Conservation (phyloP, 92 coral and sea anemone species). For the Meandrina meandrites region DNA sequence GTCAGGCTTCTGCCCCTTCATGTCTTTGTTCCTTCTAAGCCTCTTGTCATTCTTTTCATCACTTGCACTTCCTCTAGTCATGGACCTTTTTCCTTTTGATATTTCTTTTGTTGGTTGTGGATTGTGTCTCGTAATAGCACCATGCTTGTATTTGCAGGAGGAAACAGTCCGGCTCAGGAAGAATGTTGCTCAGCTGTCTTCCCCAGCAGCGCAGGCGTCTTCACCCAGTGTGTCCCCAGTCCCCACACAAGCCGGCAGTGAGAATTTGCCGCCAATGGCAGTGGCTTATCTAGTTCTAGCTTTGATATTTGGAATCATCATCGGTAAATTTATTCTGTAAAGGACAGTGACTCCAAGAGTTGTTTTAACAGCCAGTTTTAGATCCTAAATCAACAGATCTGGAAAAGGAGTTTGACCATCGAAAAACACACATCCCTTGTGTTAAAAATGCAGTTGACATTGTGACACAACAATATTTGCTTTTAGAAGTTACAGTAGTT, state of each 20-base stretch:
- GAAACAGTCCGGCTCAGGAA: slow-evolving; percentile 73
- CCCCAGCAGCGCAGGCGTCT: slow-evolving; percentile 37
- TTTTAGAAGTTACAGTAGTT: background rate
- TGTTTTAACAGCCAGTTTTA: slow-evolving; percentile 22
- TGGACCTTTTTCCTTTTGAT: background rate
- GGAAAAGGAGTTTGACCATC: slow-evolving; percentile 10
- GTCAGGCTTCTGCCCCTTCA: background rate
- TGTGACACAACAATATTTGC: slow-evolving; percentile 4
- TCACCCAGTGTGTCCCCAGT: slow-evolving; percentile 27
- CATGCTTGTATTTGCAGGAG: slow-evolving; percentile 45
- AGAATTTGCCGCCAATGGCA: slow-evolving; percentile 59
- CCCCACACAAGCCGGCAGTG: slow-evolving; percentile 37
- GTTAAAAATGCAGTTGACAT: slow-evolving; percentile 14
- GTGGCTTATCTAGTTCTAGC: slow-evolving; percentile 81
- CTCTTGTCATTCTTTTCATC: background rate
- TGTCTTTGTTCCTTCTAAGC: background rate
- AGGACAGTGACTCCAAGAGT: slow-evolving; percentile 20
- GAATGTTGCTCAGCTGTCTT: slow-evolving; percentile 49
- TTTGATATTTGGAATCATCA: slow-evolving; percentile 78
- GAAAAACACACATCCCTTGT: background rate
- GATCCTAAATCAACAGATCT: slow-evolving; percentile 21
- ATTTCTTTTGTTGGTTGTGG: background rate
- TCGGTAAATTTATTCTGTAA: slow-evolving; percentile 87
- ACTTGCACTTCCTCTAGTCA: background rate
- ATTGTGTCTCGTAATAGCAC: background rate